Conservation (phyloP, 2,113 vertebrate species). For the Heptranchias perlo region DNA sequence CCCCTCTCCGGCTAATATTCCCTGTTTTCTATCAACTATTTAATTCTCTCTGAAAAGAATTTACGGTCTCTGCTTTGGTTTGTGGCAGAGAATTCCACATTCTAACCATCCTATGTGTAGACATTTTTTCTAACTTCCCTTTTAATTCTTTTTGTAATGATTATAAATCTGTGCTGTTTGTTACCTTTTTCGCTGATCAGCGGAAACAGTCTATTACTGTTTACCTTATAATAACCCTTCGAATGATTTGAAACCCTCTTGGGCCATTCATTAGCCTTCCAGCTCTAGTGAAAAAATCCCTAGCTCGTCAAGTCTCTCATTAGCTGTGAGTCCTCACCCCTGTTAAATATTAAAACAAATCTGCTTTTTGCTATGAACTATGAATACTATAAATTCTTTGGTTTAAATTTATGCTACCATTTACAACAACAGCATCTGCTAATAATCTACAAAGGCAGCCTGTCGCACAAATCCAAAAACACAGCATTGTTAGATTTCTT, state of each 20-base stretch:
- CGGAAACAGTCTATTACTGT: not conserved
- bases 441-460: not conserved
- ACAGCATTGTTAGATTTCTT: not conserved
- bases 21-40: not conserved
- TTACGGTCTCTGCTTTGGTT: not conserved
- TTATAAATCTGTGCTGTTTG: slow-evolving; percentile 10
- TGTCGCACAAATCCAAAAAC: not conserved
- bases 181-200: slow-evolving; percentile 5
- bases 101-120: not conserved
- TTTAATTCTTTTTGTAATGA: slow-evolving; percentile 22
- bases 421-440: not conserved
- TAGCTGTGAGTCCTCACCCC: not conserved
- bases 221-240: slow-evolving; percentile 8
- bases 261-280: slow-evolving; percentile 19
- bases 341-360: slow-evolving; percentile 4
- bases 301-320: slow-evolving; percentile 10
- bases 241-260: not conserved
- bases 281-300: not conserved
- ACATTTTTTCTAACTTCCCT: slow-evolving; percentile 20
- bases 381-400: not conserved
- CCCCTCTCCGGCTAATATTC: not conserved
- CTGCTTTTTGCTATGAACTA: slow-evolving; percentile 6
- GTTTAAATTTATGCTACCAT: not conserved
- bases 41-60: not conserved
- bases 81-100: not conserved